A percentile compares a stretch with the other conserved stretches of the same genome.
phyloP scores from a whole-genome alignment of 1,140 invertebrate genomes.

The Anoplolepis gracilipes region DNA sequence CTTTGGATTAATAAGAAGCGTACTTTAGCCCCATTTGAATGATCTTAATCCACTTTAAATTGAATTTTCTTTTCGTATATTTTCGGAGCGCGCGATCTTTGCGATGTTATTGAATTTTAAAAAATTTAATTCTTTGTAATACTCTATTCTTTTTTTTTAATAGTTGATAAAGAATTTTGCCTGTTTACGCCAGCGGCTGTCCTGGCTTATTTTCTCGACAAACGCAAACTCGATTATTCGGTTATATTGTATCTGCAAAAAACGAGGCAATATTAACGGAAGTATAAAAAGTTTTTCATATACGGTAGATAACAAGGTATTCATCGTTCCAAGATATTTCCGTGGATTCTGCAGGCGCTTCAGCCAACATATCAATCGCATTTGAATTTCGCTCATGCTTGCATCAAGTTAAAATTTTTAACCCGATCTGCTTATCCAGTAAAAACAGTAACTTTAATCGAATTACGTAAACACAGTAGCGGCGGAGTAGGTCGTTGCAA shows the following conservation, averaged over 20 bases:
- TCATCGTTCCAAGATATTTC: neutral
- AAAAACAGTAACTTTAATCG: slow-evolving; percentile 43
- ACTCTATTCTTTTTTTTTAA: neutral
- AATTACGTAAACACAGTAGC: slow-evolving; percentile 8
- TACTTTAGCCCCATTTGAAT: slow-evolving; percentile 14
- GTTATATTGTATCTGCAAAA: neutral
- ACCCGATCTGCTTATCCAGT: neutral
- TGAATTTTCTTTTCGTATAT: slow-evolving; percentile 1
- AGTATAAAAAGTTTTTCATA: slow-evolving; percentile 21
- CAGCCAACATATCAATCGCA: slow-evolving; percentile 6
- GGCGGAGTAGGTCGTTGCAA: slow-evolving; percentile 61
- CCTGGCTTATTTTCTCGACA: slow-evolving; percentile 7
- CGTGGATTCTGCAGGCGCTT: slow-evolving; percentile 12
- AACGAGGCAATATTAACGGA: slow-evolving; percentile 1
- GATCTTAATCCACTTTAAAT: slow-evolving; percentile 48
- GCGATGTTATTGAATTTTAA: slow-evolving; percentile 20
- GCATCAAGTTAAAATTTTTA: slow-evolving; percentile 9
- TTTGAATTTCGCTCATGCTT: slow-evolving; percentile 29
- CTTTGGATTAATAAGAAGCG: slow-evolving; percentile 22
- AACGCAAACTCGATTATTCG: slow-evolving; percentile 23
- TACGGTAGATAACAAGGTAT: slow-evolving; percentile 20
- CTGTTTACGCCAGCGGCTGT: slow-evolving; percentile 3
- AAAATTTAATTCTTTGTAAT: neutral
- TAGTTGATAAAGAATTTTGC: slow-evolving; percentile 18
- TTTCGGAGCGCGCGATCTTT: neutral